Evolutionary conservation across 2,113 vertebrate species (phyloP).

Genomic region (Apistogramma diplotaenia): DNA sequence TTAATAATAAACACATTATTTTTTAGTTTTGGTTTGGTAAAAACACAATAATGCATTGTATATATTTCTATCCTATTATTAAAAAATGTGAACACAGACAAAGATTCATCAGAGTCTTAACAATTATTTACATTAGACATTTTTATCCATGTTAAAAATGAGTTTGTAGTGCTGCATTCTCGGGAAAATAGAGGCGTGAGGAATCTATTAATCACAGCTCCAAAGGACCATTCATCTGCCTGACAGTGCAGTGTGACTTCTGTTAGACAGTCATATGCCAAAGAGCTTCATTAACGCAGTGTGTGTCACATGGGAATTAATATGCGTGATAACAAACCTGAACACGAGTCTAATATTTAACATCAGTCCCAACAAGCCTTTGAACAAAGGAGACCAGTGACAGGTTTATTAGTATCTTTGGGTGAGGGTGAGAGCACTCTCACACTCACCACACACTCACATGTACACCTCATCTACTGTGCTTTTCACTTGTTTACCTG

Average conservation of each 20-base stretch:
- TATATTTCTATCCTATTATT: neutral
- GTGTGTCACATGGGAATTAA: neutral
- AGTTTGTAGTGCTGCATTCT: neutral
- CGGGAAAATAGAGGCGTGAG: neutral
- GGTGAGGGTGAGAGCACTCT: neutral
- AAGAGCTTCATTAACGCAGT: neutral
- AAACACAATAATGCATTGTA: neutral
- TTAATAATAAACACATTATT: neutral
- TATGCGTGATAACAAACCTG: neutral
- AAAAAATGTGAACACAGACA: neutral
- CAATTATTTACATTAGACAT: slow-evolving; percentile 24
- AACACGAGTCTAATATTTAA: neutral
- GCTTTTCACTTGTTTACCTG: neutral
- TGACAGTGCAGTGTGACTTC: neutral
- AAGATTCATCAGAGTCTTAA: neutral
- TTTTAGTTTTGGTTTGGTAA: neutral
- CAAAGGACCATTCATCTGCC: neutral
- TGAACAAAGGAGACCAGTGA: neutral
- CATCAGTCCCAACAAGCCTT: neutral
- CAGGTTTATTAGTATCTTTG: neutral
- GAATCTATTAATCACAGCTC: neutral
- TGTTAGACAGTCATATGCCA: neutral
- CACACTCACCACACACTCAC: neutral
- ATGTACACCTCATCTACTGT: neutral
- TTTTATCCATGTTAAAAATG: slow-evolving; percentile 13